These are phyloP conservation scores for Melanostoma mellinum DNA, from an alignment of 2,888 invertebrate species.

Conservation along the genomic window DNA sequence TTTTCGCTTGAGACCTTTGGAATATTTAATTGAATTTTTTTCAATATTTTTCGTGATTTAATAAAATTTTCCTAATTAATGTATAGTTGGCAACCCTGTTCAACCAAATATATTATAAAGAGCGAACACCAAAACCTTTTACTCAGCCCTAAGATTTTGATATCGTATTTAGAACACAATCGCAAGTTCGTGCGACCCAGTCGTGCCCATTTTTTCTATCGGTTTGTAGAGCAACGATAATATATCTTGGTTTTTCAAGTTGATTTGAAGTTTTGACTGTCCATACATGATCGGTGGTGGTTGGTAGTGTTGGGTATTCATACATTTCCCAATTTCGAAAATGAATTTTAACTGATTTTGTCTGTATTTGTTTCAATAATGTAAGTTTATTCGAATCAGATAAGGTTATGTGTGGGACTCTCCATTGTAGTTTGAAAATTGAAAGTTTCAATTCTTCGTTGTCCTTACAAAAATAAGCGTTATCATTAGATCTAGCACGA, in stretches of 20 bases:
- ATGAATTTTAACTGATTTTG: slow-evolving; percentile 38
- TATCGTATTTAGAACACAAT: too few species aligned
- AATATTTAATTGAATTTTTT: too few species aligned
- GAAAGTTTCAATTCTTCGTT: slow-evolving; percentile 1
- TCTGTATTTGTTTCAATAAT: slow-evolving; percentile 49
- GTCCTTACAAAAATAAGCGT: background rate
- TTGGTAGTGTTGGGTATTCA: slow-evolving; percentile 74
- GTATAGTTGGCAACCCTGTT: too few species aligned
- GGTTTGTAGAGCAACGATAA: slow-evolving; percentile 80
- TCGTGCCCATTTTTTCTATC: too few species aligned
- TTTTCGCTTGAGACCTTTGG: too few species aligned
- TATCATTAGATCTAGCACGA: slow-evolving; percentile 72
- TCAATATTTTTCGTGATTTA: too few species aligned
- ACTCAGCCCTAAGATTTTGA: too few species aligned
- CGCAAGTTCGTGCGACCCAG: too few species aligned
- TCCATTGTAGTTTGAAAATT: slow-evolving; percentile 28
- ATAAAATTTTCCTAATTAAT: too few species aligned
- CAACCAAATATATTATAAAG: too few species aligned
- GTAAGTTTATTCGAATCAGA: slow-evolving; percentile 44
- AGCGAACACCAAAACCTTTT: too few species aligned
- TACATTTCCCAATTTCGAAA: slow-evolving; percentile 65
- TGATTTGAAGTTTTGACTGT: slow-evolving; percentile 77
- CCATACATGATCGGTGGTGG: slow-evolving; percentile 77
- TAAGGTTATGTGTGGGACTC: slow-evolving; percentile 48
- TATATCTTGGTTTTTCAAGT: slow-evolving; percentile 79